A percentile compares a stretch with the other conserved stretches of the same genome.
Evolutionary conservation across 2,888 invertebrate species (phyloP).

Genomic region (Chaetogeoica ovagalla): DNA sequence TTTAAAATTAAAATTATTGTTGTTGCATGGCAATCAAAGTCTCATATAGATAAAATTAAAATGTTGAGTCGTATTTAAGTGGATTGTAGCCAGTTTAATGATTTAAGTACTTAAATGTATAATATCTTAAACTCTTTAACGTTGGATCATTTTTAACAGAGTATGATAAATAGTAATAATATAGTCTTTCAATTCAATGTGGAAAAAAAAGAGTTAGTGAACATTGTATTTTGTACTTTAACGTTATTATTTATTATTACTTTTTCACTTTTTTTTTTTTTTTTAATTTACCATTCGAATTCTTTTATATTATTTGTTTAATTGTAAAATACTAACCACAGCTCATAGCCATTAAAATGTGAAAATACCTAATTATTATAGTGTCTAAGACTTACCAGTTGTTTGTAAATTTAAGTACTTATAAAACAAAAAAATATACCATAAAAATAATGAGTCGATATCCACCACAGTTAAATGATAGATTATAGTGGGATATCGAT

Average conservation of each 20-base stretch:
- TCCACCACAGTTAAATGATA: not conserved
- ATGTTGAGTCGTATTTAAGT: not conserved
- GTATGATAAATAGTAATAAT: not conserved
- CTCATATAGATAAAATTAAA: not conserved
- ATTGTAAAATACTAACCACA: conserved; percentile 1
- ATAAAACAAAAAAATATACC: conserved; percentile 20
- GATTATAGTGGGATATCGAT: conserved; percentile 16
- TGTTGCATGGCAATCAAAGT: conserved; percentile 8
- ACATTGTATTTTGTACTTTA: conserved; percentile 23
- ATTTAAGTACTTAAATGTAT: conserved; percentile 35
- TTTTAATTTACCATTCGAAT: not conserved
- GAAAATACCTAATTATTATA: not conserved
- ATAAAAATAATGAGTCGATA: not conserved
- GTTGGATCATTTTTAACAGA: conserved; percentile 10
- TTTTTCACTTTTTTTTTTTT: conserved; percentile 17
- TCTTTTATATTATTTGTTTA: conserved; percentile 25
- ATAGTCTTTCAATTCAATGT: conserved; percentile 20
- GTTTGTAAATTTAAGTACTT: conserved; percentile 37
- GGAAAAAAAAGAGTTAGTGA: not conserved
- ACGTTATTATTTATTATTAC: conserved; percentile 3
- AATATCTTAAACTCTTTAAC: not conserved
- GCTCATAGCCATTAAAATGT: not conserved
- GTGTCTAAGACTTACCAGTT: conserved; percentile 29
- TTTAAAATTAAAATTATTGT: conserved; percentile 8
- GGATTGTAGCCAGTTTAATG: conserved; percentile 3